These are phyloP conservation scores for Intellagama lesueurii DNA, from an alignment of 2,797 vertebrate genomes.

Conservation along the genomic window DNA sequence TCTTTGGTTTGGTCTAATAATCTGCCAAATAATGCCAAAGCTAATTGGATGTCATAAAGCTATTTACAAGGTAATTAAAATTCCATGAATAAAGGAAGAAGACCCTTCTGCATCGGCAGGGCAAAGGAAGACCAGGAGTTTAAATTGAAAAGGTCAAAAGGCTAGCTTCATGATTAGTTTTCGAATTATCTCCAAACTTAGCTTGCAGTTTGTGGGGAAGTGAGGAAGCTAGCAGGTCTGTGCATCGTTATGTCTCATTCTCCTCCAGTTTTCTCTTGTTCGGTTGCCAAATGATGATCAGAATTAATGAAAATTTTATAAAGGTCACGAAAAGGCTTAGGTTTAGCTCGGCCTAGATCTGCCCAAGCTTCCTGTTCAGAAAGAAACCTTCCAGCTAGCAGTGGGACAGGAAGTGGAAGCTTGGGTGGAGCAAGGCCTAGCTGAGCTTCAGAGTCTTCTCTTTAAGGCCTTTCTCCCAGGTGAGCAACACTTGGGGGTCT, in stretches of 20 bases:
- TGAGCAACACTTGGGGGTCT: no score
- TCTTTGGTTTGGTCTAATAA: background rate
- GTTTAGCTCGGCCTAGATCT: no score
- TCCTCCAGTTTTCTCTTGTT: background rate
- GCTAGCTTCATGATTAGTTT: background rate
- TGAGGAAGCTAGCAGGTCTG: background rate
- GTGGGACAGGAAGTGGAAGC: no score
- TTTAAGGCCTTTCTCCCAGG: no score
- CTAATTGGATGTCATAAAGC: slow-evolving; percentile 14
- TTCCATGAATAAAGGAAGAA: background rate
- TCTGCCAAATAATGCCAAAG: background rate
- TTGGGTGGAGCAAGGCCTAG: no score
- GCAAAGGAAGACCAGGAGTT: background rate
- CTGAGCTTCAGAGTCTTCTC: no score
- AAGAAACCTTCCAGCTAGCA: no score
- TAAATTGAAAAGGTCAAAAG: background rate
- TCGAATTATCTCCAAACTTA: background rate
- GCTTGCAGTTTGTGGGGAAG: no score
- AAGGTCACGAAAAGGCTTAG: no score
- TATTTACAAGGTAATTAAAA: slow-evolving; percentile 18
- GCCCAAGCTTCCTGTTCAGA: no score
- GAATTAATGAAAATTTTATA: background rate
- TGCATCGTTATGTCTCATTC: background rate
- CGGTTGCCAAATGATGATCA: background rate
- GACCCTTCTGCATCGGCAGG: background rate